Conservation (phyloP, 2,888 invertebrate genomes). For the Erebia epiphron region DNA sequence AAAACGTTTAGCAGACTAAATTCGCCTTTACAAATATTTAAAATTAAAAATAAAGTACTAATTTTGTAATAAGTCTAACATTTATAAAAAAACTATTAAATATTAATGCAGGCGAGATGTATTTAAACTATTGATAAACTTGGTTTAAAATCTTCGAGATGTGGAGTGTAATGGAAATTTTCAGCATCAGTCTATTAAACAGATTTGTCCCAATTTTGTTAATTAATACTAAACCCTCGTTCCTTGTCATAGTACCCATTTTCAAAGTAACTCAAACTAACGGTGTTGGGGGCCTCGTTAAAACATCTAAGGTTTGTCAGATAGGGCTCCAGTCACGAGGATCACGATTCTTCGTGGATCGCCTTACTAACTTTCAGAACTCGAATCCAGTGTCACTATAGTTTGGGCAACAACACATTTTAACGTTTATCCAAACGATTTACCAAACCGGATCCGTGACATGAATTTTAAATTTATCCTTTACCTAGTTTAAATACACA, state of each 20-base stretch:
- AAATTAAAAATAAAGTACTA: no score
- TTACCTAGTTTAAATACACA: neutral
- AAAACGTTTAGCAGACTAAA: no score
- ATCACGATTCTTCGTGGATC: slow-evolving; percentile 50
- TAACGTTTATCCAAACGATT: slow-evolving; percentile 19
- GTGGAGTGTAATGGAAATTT: neutral
- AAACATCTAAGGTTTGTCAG: slow-evolving; percentile 47
- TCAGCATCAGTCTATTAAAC: neutral
- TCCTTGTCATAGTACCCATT: slow-evolving; percentile 25
- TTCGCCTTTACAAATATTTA: no score
- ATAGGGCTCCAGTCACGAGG: slow-evolving; percentile 48
- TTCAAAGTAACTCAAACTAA: slow-evolving; percentile 31
- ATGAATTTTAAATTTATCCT: slow-evolving; percentile 4
- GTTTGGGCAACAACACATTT: slow-evolving; percentile 21
- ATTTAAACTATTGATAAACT: no score
- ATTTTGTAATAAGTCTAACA: no score
- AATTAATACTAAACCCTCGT: slow-evolving; percentile 9
- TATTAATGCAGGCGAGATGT: no score
- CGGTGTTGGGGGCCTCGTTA: slow-evolving; percentile 38
- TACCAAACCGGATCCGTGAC: slow-evolving; percentile 10
- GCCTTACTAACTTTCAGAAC: slow-evolving; percentile 37
- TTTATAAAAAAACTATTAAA: no score
- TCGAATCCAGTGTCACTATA: slow-evolving; percentile 24
- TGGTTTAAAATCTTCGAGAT: no score
- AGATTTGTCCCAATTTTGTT: neutral